Conservation (phyloP, 2,888 invertebrate genomes). For the Deilephila elpenor region DNA sequence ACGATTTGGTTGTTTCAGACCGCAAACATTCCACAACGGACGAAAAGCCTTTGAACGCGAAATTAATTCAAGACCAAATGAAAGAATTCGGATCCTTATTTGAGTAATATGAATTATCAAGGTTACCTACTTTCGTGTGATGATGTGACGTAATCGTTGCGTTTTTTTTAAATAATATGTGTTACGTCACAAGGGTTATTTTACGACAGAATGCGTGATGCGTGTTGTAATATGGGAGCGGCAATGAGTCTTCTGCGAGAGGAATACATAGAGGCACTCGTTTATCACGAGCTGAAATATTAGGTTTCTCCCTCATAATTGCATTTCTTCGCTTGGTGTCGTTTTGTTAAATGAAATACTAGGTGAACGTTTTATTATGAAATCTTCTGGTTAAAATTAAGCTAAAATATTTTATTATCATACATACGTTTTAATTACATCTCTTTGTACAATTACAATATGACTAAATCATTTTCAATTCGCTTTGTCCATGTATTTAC, state of each 20-base stretch:
- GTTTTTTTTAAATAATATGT: slow-evolving; percentile 31
- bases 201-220: slow-evolving; percentile 38
- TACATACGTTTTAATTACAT: no score
- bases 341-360: slow-evolving; percentile 59
- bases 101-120: slow-evolving; percentile 40
- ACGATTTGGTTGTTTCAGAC: slow-evolving; percentile 36
- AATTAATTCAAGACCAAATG: slow-evolving; percentile 44
- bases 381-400: no score
- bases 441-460: no score
- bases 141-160: slow-evolving; percentile 21
- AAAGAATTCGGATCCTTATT: slow-evolving; percentile 43
- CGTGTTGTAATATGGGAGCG: slow-evolving; percentile 39
- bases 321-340: slow-evolving; percentile 56
- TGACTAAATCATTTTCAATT: no score
- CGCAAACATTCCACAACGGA: slow-evolving; percentile 43
- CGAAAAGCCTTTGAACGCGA: slow-evolving; percentile 39
- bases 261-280: slow-evolving; percentile 61
- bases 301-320: slow-evolving; percentile 52
- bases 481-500: no score
- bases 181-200: slow-evolving; percentile 40
- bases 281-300: slow-evolving; percentile 65
- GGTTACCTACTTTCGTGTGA: slow-evolving; percentile 40
- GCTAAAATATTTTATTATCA: no score
- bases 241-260: slow-evolving; percentile 43
- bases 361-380: slow-evolving; percentile 47